Base-by-base conservation (phyloP, 2,888 invertebrate genomes). In the Pollenia amentaria region DNA sequence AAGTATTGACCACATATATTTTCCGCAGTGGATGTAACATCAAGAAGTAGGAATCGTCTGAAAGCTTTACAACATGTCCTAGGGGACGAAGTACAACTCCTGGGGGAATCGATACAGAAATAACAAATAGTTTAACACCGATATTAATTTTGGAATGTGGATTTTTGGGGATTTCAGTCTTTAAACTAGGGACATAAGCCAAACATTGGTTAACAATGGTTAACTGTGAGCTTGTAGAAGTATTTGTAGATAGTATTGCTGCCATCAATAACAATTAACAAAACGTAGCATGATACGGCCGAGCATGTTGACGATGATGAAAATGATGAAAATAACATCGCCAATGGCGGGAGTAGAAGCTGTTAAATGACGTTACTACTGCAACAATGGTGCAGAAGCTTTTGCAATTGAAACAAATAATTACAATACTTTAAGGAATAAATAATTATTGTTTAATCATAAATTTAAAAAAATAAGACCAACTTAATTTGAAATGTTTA, bases 211-310 rank as follows among this genome's bases (percentile, higher is more conserved):
- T 57, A 8, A 38, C n/a, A 42, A 38, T 40, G 60, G 38, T 60
- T 29, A 16, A n/a, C 3, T 55, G 57, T 38, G 2, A 12, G n/a
- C 40, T 42, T 9, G 18, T 55, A 40, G 3, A 40, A 57, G 48
- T 18, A 44, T 51, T 42, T 76, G 29, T 69, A 16, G n/a, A n/a
- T n/a, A n/a, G 55, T 46, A 64, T 29, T 53, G 16, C 57, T 57
- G 82, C 79, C 79, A 83, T 86, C 86, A 86, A 86, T 79, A 86
- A 83, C 79, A 83, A 86, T 83, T 86, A 83, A 83, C 75, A 76
- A 70, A 83, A 75, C 44, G 82, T 72, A 76, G 62, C 48, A 21
- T 57, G 72, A 77, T 80, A 80, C 64, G 48, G 18, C 16, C 48
- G 16, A 16, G 46, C 10, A 60, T 38, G 60, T 48, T 60, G 72